phyloP scores from a whole-genome alignment of 2,797 vertebrate genomes.

The Periophthalmus magnuspinnatus region DNA sequence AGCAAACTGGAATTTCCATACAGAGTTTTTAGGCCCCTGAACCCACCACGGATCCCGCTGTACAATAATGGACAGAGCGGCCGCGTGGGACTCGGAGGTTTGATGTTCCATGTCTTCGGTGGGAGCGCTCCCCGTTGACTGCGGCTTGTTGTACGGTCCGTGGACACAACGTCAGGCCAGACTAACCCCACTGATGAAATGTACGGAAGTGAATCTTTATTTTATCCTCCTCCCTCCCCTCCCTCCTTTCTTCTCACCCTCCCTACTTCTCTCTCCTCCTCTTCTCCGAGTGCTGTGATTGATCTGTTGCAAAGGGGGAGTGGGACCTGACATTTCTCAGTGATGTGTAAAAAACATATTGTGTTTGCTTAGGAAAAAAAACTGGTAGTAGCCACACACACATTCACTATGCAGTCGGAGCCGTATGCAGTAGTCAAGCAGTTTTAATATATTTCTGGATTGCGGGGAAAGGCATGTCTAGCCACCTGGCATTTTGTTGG shows the following conservation, averaged over 20 bases:
- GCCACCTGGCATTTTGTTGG: conserved; percentile 58
- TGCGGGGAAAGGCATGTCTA: conserved; percentile 38
- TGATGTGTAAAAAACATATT: conserved; percentile 79
- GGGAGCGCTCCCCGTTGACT: conserved; percentile 56
- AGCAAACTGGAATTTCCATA: background rate
- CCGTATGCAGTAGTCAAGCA: conserved; percentile 23
- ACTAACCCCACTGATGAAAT: conserved; percentile 54
- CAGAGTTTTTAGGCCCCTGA: background rate
- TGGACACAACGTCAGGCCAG: conserved; percentile 40
- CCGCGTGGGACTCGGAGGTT: conserved; percentile 60
- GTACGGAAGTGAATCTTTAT: conserved; percentile 58
- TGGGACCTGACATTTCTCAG: conserved; percentile 78
- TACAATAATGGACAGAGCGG: conserved; percentile 69
- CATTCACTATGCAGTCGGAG: conserved; percentile 12
- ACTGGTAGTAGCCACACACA: conserved; percentile 19
- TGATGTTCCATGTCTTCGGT: conserved; percentile 69
- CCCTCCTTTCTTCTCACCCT: conserved; percentile 34
- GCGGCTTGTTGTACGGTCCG: conserved; percentile 26
- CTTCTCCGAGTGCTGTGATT: conserved; percentile 68
- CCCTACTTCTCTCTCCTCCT: conserved; percentile 41
- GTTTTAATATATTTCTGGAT: conserved; percentile 27
- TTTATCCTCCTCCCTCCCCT: conserved; percentile 44
- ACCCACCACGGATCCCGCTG: conserved; percentile 51
- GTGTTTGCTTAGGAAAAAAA: conserved; percentile 68
- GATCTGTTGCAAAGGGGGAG: conserved; percentile 67